Evolutionary conservation across 2,888 invertebrate species (phyloP).

Genomic region (Hedya salicella): DNA sequence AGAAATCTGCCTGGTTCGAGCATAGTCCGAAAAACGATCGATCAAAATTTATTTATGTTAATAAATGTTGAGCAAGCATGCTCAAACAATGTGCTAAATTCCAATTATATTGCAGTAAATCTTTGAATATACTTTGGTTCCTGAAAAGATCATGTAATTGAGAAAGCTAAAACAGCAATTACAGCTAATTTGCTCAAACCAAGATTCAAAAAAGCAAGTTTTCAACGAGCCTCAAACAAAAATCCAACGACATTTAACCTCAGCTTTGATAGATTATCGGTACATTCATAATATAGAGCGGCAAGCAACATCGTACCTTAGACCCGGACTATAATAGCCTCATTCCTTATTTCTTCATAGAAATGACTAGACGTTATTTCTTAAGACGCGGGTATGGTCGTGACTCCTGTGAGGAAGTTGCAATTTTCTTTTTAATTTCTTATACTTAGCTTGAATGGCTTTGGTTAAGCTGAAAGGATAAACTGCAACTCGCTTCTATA

Average conservation of each 20-base stretch:
- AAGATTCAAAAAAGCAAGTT: slow-evolving; percentile 19
- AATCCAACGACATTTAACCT: slow-evolving; percentile 36
- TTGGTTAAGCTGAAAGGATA: slow-evolving; percentile 38
- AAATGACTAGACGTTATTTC: slow-evolving; percentile 28
- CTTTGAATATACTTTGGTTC: too few species aligned
- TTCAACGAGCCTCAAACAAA: slow-evolving; percentile 33
- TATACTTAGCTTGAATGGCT: slow-evolving; percentile 39
- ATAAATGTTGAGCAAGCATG: too few species aligned
- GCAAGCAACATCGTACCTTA: slow-evolving; percentile 3
- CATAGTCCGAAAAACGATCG: too few species aligned
- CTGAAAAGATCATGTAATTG: not conserved
- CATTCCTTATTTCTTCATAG: not conserved
- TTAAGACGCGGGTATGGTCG: slow-evolving; percentile 34
- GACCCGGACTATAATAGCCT: not conserved
- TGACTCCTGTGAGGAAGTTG: slow-evolving; percentile 45
- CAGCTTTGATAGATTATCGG: slow-evolving; percentile 38
- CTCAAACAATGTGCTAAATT: too few species aligned
- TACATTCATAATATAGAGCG: slow-evolving; percentile 23
- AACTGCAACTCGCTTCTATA: slow-evolving; percentile 32
- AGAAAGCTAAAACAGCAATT: not conserved
- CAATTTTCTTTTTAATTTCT: slow-evolving; percentile 45
- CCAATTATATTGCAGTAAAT: too few species aligned
- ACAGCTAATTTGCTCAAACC: slow-evolving; percentile 1
- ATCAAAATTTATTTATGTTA: too few species aligned
- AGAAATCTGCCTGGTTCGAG: too few species aligned